Evolutionary conservation across 2,888 invertebrate genomes (phyloP), one percentile per base, ranked within the genome.

Genomic region (Volucella inanis): DNA sequence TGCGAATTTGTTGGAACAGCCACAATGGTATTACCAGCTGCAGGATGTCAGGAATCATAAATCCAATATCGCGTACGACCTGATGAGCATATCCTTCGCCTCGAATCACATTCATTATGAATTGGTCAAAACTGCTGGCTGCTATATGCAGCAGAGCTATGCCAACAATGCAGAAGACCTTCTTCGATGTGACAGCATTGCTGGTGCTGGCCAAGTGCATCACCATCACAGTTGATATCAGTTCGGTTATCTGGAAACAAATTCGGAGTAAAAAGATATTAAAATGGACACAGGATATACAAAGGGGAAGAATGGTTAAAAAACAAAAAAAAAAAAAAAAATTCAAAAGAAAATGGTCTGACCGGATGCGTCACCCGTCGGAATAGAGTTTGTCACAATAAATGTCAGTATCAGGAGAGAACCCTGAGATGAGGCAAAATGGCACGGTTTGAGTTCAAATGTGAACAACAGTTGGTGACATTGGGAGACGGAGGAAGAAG

Each of bases 21-120:
- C 93, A 92, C 14, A 94, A 87, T 47, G 95, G 94, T 82, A 96
- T 91, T 15, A 93, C 87, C 38, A 95, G 92, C 88, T 95, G 94
- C 45, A 95, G 90, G 57, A 95, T 90, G 88, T 95, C 95, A 38
- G 95, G 94, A 76, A 94, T 92, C 95, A 95, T 95, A 88, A 95
- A 94, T 43, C 94, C 94, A 86, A 95, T 90, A 90, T 95, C 95
- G 11, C 95, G 93, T 65, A 95, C 92, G 65, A 95, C 94, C 93
- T 95, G 95, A 92, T 95, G 95, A 18, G 94, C 92, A 85, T 93
- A 93, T 8, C 95, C 95, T 90, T 94, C 94, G 62, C 94, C 94
- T 70, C 93, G 93, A 18, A 95, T 90, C 67, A 95, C 95, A 90
- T 95, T 95, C 75, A 92, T 91, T 38, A 91, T 90, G 90, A 95